Percentiles rank a stretch among this genome's conserved stretches.
These are phyloP conservation scores for Sterrhoptilus dennistouni DNA, from an alignment of 2,113 vertebrate genomes.

Conservation along the genomic window DNA sequence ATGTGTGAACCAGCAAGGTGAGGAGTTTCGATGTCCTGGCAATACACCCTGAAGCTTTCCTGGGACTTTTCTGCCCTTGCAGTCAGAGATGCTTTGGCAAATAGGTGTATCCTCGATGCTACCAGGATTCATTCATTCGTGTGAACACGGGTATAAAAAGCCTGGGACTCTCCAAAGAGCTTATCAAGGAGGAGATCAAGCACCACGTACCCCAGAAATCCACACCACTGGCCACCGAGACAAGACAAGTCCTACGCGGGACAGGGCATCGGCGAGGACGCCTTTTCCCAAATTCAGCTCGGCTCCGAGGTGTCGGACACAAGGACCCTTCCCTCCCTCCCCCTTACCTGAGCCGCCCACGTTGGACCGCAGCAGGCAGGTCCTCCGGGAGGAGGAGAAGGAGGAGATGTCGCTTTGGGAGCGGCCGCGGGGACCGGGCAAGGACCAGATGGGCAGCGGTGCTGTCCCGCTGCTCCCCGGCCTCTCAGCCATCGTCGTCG, in stretches of 20 bases:
- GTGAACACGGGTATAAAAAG: not conserved
- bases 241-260: not conserved
- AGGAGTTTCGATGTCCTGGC: not conserved
- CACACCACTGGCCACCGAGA: not conserved
- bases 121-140: not conserved
- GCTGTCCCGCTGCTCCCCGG: not conserved
- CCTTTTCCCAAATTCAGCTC: not conserved
- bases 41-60: not conserved
- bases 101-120: accelerated
- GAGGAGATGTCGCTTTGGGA: slow-evolving; percentile 78
- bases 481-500: not conserved
- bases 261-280: not conserved
- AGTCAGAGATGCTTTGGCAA: not conserved
- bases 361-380: slow-evolving; percentile 62
- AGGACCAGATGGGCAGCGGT: not conserved
- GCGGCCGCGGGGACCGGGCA: slow-evolving; percentile 69
- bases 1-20: accelerated
- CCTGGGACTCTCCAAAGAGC: not conserved
- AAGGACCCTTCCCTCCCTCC: not conserved
- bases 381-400: slow-evolving; percentile 54
- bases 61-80: not conserved
- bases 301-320: not conserved
- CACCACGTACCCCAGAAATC: not conserved
- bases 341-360: slow-evolving; percentile 78
- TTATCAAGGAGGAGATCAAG: not conserved